Percentiles rank a stretch among this genome's conserved stretches.
phyloP scores from a whole-genome alignment of 2,888 invertebrate genomes.

The Flexamia atlantica region DNA sequence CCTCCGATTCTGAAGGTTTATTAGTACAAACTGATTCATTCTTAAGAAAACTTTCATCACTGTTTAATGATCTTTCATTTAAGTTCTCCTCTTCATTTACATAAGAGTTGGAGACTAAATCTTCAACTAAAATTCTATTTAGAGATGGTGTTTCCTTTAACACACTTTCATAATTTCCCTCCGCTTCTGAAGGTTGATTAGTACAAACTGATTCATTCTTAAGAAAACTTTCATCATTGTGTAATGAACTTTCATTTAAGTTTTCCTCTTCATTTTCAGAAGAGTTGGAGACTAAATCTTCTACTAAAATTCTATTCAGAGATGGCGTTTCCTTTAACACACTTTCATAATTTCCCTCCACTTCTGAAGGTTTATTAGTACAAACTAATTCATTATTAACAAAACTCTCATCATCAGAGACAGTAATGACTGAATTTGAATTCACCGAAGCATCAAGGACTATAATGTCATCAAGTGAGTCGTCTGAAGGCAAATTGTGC shows the following conservation, averaged over 20 bases:
- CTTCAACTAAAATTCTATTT: too few relatives aligned
- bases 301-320: too few relatives aligned
- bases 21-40: background rate
- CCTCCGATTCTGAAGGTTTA: background rate
- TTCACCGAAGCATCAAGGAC: background rate
- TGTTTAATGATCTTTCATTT: too few relatives aligned
- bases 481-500: background rate
- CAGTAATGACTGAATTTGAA: background rate
- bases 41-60: background rate
- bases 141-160: too few relatives aligned
- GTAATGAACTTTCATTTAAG: too few relatives aligned
- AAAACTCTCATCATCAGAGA: slow-evolving; percentile 18
- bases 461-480: background rate
- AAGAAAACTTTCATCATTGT: slow-evolving; percentile 6
- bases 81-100: too few relatives aligned
- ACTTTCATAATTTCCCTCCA: background rate
- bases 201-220: background rate
- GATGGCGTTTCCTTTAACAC: too few relatives aligned
- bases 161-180: background rate
- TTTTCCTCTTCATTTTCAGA: too few relatives aligned
- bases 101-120: too few relatives aligned
- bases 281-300: too few relatives aligned
- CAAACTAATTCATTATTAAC: background rate
- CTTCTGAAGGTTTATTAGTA: background rate
- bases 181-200: background rate